Conservation (phyloP, 2,797 vertebrate genomes). For the Euphonia xanthogaster region DNA sequence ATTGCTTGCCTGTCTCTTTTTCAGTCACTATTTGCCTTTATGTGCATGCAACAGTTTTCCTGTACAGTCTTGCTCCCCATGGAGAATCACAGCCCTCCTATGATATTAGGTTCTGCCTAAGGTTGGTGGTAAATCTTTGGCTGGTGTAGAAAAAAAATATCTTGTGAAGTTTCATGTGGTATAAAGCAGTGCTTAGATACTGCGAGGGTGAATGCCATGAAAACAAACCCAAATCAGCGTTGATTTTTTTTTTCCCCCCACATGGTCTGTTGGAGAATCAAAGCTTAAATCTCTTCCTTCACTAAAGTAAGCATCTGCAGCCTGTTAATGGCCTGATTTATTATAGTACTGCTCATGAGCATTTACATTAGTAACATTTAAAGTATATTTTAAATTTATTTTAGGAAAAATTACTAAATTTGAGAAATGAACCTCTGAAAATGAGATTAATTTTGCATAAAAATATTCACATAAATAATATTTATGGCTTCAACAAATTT, state of each 20-base stretch:
- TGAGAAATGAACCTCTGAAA: neutral
- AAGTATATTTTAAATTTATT: neutral
- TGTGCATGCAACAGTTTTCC: rapidly evolving
- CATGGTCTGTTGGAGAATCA: neutral
- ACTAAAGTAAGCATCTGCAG: neutral
- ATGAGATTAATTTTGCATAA: neutral
- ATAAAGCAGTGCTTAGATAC: neutral
- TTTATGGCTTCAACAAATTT: neutral
- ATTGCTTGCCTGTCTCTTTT: neutral
- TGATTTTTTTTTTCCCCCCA: neutral
- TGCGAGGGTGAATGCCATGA: rapidly evolving
- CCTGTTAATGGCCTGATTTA: neutral
- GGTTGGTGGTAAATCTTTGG: neutral
- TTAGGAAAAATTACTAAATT: neutral
- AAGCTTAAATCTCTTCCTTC: neutral
- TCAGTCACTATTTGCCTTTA: neutral
- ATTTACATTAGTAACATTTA: neutral
- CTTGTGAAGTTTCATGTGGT: neutral
- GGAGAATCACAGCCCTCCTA: neutral
- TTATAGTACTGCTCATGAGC: neutral
- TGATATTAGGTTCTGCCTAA: neutral
- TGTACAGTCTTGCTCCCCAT: neutral
- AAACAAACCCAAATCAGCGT: neutral
- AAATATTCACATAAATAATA: neutral
- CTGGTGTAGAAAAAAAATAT: neutral